Percentiles rank a stretch among this genome's conserved stretches.
Evolutionary conservation across 2,797 vertebrate genomes (phyloP).

Genomic region (Sorex maritimensis): DNA sequence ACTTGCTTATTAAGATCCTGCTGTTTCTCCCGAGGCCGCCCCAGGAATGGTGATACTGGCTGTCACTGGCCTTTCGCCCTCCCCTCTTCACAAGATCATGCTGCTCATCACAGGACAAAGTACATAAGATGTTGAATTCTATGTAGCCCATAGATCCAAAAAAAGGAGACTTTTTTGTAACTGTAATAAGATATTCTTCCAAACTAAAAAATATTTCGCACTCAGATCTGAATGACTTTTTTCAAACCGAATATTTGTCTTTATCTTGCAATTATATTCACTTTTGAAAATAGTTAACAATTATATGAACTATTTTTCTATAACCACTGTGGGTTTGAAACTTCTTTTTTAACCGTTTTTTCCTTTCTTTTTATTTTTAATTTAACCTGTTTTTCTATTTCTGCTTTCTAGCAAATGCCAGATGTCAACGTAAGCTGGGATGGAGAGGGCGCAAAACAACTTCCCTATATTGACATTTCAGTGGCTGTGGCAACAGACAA

Average conservation of each 20-base stretch:
- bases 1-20: neutral
- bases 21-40: neutral
- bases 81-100: neutral
- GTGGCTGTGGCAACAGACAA: conserved; percentile 97
- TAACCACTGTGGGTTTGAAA: conserved; percentile 57
- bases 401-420: conserved; percentile 94
- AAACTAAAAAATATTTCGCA: no score
- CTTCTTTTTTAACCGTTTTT: conserved; percentile 61
- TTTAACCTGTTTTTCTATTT: conserved; percentile 65
- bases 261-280: conserved; percentile 50
- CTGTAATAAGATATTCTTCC: neutral
- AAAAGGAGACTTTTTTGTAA: conserved; percentile 8
- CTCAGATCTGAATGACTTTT: conserved; percentile 24
- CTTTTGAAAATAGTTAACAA: conserved; percentile 39
- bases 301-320: conserved; percentile 40
- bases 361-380: no score
- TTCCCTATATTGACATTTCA: conserved; percentile 95
- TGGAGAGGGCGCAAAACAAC: conserved; percentile 92
- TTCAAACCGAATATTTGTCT: conserved; percentile 50
- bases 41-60: neutral
- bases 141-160: conserved; percentile 9
- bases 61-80: neutral
- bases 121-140: conserved; percentile 10
- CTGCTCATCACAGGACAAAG: conserved; percentile 6
- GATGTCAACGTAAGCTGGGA: conserved; percentile 97